Evolutionary conservation across 2,113 vertebrate genomes (phyloP).

Genomic region (Halichoerus grypus): DNA sequence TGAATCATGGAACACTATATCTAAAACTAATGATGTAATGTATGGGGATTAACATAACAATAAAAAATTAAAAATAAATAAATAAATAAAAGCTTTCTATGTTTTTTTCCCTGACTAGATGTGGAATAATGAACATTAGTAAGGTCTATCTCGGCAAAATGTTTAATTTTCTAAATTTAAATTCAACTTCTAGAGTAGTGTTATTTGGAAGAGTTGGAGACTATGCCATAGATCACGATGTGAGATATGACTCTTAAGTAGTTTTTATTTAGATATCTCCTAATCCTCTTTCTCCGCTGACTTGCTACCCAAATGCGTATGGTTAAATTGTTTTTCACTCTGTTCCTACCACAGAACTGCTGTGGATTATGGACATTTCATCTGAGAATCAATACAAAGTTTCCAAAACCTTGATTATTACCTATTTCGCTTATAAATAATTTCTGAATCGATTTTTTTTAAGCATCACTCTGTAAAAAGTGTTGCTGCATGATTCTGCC

Average conservation of each 20-base stretch:
- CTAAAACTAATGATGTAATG: no score
- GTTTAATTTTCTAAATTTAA: neutral
- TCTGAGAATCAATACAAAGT: neutral
- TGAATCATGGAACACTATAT: no score
- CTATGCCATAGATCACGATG: neutral
- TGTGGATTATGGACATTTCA: neutral
- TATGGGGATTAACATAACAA: no score
- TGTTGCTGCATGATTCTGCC: neutral
- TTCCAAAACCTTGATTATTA: neutral
- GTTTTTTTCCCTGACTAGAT: neutral
- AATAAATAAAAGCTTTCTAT: neutral
- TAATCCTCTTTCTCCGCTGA: conserved; percentile 17
- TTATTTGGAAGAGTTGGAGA: neutral
- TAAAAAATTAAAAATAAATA: neutral
- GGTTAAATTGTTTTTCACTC: neutral
- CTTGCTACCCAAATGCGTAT: neutral
- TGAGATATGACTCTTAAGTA: neutral
- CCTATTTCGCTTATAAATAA: neutral
- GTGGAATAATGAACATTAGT: neutral
- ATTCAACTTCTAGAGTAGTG: neutral
- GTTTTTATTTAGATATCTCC: neutral
- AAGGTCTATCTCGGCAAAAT: neutral
- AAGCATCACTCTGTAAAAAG: neutral
- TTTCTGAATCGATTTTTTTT: neutral
- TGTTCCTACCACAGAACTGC: neutral